A percentile compares a stretch with the other conserved stretches of the same genome.
phyloP scores from a whole-genome alignment of 1,140 invertebrate species.

The Popillia japonica region DNA sequence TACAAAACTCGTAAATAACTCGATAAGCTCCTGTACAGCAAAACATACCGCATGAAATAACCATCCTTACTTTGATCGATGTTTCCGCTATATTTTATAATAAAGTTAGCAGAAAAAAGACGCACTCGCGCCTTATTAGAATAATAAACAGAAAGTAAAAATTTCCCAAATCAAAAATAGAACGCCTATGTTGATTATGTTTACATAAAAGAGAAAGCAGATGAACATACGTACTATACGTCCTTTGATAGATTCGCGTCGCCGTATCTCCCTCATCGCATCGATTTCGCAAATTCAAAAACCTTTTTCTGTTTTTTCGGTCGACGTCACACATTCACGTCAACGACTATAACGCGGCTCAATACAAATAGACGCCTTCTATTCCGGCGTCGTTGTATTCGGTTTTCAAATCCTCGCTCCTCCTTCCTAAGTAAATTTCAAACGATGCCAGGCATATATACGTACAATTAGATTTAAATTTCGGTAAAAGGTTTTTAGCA shows the following conservation, averaged over 20 bases:
- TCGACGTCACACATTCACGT: background rate
- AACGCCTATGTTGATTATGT: background rate
- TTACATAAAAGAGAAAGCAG: slow-evolving; percentile 3
- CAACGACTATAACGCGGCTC: background rate
- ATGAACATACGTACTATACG: background rate
- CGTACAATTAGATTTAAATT: background rate
- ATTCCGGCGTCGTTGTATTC: background rate
- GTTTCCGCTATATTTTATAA: background rate
- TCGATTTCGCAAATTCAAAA: background rate
- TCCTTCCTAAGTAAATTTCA: background rate
- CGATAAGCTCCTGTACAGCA: background rate
- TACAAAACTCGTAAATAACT: slow-evolving; percentile 2
- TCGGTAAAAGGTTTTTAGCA: background rate
- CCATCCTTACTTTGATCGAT: background rate
- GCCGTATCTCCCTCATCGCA: background rate
- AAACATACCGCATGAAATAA: background rate
- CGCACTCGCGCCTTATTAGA: background rate
- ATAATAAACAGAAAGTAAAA: slow-evolving; percentile 11
- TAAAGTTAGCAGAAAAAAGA: background rate
- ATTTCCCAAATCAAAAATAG: background rate
- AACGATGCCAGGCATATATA: background rate
- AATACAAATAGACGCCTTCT: background rate
- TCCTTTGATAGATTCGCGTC: background rate
- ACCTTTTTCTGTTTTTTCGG: background rate
- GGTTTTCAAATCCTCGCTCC: background rate